These are phyloP conservation scores for Coecobrya sp. DNA, from an alignment of 2,888 invertebrate species.

Conservation along the genomic window DNA sequence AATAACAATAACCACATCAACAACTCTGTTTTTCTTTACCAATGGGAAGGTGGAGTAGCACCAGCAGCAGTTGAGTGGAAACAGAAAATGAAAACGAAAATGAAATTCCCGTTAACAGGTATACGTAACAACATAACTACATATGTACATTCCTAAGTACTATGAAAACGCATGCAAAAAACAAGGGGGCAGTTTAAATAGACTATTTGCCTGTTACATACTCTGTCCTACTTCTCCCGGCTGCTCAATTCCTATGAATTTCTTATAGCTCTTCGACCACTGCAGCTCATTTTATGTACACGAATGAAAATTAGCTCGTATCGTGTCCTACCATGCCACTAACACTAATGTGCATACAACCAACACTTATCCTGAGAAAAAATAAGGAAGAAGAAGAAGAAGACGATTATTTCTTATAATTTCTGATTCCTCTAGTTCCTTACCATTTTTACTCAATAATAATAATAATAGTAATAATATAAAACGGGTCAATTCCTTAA, in stretches of 20 bases:
- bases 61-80: neutral
- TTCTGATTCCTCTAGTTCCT: neutral
- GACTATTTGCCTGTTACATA: neutral
- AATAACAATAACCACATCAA: neutral
- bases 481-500: constrained; percentile 45
- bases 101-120: constrained; percentile 48
- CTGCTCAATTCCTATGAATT: constrained; percentile 25
- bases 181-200: neutral
- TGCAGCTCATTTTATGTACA: constrained; percentile 23
- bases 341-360: neutral
- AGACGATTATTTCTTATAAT: neutral
- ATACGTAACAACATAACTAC: neutral
- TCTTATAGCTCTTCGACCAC: constrained; percentile 21
- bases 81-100: constrained; percentile 1
- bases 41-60: neutral
- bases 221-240: neutral
- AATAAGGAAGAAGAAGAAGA: neutral
- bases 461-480: constrained; percentile 29
- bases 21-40: neutral
- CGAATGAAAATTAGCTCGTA: constrained; percentile 69
- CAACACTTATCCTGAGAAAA: neutral
- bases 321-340: neutral
- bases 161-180: neutral
- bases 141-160: neutral
- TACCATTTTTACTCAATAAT: constrained; percentile 48